Evolutionary conservation across 2,797 vertebrate genomes (phyloP).

Genomic region (Lagodon rhomboides): DNA sequence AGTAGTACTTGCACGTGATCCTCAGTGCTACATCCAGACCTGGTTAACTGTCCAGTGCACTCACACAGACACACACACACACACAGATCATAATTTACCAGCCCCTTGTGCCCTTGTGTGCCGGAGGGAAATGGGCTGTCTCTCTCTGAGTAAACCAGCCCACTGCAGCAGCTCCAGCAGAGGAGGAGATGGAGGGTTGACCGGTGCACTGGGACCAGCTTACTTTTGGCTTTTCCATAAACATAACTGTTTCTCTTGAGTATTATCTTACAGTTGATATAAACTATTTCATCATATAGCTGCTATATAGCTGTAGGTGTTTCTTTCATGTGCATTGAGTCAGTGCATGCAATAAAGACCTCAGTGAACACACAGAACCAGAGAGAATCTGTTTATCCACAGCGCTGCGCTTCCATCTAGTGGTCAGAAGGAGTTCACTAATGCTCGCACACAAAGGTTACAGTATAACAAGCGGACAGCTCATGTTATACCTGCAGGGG

Average conservation of each 20-base stretch:
- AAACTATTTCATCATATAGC: background rate
- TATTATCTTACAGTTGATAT: conserved; percentile 11
- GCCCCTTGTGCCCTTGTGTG: conserved; percentile 60
- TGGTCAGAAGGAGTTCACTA: conserved; percentile 64
- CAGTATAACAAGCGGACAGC: conserved; percentile 1
- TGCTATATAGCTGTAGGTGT: too few species aligned
- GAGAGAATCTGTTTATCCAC: conserved; percentile 8
- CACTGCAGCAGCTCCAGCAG: conserved; percentile 71
- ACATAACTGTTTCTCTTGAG: conserved; percentile 11
- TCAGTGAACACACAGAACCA: background rate
- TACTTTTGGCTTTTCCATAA: conserved; percentile 8
- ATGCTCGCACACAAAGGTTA: conserved; percentile 1
- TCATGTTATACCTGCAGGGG: background rate
- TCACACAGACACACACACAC: conserved; percentile 43
- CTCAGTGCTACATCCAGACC: conserved; percentile 34
- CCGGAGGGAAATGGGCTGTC: conserved; percentile 82
- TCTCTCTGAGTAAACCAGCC: conserved; percentile 80
- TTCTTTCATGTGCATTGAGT: background rate
- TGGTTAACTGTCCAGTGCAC: conserved; percentile 41
- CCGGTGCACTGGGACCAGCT: conserved; percentile 44
- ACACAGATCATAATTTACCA: conserved; percentile 53
- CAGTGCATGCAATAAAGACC: background rate
- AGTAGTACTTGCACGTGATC: conserved; percentile 40
- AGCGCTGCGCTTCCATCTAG: conserved; percentile 75
- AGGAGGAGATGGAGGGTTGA: conserved; percentile 61